These are phyloP conservation scores for Cygnus atratus DNA, from an alignment of 2,113 vertebrate genomes.

Conservation along the genomic window DNA sequence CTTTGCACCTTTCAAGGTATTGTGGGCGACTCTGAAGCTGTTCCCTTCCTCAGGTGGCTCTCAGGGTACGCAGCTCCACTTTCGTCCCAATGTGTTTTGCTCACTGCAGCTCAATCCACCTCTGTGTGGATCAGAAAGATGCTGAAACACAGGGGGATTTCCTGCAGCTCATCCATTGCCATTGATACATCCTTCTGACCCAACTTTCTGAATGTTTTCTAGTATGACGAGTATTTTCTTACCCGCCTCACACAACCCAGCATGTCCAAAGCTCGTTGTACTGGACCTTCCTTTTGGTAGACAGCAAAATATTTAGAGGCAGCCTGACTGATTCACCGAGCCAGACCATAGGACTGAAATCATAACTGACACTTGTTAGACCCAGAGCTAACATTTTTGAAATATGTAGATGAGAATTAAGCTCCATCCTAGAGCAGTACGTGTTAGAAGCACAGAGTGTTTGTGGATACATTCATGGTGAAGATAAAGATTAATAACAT, in stretches of 20 bases:
- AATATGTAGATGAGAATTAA: not conserved
- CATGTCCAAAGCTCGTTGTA: not conserved
- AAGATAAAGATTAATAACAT: conserved; percentile 1
- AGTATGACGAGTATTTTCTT: conserved; percentile 3
- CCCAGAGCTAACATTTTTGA: not conserved
- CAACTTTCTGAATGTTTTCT: not conserved
- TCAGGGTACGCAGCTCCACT: not conserved
- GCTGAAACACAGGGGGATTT: not conserved
- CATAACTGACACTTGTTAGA: not conserved
- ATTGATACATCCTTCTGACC: not conserved
- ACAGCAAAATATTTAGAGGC: not conserved
- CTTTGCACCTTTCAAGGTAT: not conserved
- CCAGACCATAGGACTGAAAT: not conserved
- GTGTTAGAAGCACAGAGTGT: not conserved
- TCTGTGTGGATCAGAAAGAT: not conserved
- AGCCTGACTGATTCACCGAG: not conserved
- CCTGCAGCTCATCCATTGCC: not conserved
- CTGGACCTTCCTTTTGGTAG: not conserved
- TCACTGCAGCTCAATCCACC: not conserved
- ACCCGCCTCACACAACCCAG: not conserved
- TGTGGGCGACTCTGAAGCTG: not conserved
- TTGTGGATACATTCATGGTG: not conserved
- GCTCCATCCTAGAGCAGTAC: not conserved
- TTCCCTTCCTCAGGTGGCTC: not conserved
- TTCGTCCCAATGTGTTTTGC: not conserved